These are phyloP conservation scores for Etheostoma nigrum DNA, from an alignment of 2,797 vertebrate genomes.

Conservation along the genomic window DNA sequence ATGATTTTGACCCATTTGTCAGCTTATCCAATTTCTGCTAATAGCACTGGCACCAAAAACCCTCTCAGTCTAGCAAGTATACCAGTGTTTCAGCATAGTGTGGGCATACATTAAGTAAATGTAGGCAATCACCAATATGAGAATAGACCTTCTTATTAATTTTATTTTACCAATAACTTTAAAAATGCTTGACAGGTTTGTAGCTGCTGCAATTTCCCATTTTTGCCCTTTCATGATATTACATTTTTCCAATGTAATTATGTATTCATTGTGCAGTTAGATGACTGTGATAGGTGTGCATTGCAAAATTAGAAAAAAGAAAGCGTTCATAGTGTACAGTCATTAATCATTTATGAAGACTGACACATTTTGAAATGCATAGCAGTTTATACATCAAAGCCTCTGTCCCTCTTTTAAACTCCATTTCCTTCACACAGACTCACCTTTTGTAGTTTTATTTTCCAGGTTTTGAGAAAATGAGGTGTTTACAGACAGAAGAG, in stretches of 20 bases:
- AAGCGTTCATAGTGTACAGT: slow-evolving; percentile 15
- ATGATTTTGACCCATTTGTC: background rate
- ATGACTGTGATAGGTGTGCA: slow-evolving; percentile 33
- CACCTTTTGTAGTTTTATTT: slow-evolving; percentile 3
- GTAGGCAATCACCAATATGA: background rate
- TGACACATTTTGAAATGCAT: slow-evolving; percentile 36
- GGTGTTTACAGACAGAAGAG: background rate
- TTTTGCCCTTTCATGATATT: slow-evolving; percentile 12
- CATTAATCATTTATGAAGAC: slow-evolving; percentile 50
- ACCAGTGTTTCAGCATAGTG: background rate
- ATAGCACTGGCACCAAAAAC: background rate
- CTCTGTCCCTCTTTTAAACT: background rate
- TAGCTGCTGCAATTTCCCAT: slow-evolving; percentile 13
- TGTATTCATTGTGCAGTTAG: slow-evolving; percentile 28
- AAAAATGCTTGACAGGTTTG: slow-evolving; percentile 23
- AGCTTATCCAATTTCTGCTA: slow-evolving; percentile 1
- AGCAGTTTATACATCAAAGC: slow-evolving; percentile 41
- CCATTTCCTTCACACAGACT: slow-evolving; percentile 4
- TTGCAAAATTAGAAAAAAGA: slow-evolving; percentile 42
- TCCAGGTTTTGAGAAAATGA: background rate
- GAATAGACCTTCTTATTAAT: background rate
- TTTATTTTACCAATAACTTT: slow-evolving; percentile 11
- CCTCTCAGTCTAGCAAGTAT: background rate
- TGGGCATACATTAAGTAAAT: background rate
- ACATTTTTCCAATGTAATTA: slow-evolving; percentile 38